These are phyloP conservation scores for Gastrophryne carolinensis DNA, from an alignment of 2,797 vertebrate species.

Conservation along the genomic window DNA sequence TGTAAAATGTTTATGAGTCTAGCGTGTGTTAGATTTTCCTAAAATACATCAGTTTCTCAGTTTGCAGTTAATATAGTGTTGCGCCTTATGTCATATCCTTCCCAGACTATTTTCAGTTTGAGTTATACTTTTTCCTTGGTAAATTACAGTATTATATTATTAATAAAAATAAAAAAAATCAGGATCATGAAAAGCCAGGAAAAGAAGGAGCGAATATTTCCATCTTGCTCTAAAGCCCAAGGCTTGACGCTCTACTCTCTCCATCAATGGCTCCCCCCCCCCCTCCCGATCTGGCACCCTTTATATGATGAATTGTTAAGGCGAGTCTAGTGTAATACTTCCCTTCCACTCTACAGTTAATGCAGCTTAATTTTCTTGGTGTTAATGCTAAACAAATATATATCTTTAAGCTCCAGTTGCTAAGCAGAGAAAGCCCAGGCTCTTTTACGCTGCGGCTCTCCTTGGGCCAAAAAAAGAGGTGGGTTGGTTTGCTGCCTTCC, in stretches of 20 bases:
- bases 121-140: constrained; percentile 69
- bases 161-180: constrained; percentile 48
- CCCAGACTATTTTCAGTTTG: constrained; percentile 77
- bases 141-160: constrained; percentile 61
- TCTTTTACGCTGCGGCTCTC: constrained; percentile 41
- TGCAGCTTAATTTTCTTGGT: constrained; percentile 20
- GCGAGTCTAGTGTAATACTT: constrained; percentile 43
- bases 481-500: constrained; percentile 1
- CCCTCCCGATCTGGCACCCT: constrained; percentile 3
- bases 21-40: constrained; percentile 83
- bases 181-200: constrained; percentile 32
- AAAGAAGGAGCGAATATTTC: constrained; percentile 41
- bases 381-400: constrained; percentile 19
- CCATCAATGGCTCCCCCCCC: neutral
- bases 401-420: constrained; percentile 49
- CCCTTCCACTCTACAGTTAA: neutral
- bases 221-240: constrained; percentile 30
- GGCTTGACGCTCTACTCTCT: constrained; percentile 33
- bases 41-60: constrained; percentile 82
- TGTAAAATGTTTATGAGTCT: constrained; percentile 84
- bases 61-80: constrained; percentile 82
- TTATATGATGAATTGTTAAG: constrained; percentile 50
- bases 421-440: constrained; percentile 39
- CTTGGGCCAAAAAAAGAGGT: constrained; percentile 20
- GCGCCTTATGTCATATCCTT: constrained; percentile 83